These are phyloP conservation scores for Cynodonichthys magdalenae DNA, from an alignment of 2,797 vertebrate genomes.

Conservation along the genomic window DNA sequence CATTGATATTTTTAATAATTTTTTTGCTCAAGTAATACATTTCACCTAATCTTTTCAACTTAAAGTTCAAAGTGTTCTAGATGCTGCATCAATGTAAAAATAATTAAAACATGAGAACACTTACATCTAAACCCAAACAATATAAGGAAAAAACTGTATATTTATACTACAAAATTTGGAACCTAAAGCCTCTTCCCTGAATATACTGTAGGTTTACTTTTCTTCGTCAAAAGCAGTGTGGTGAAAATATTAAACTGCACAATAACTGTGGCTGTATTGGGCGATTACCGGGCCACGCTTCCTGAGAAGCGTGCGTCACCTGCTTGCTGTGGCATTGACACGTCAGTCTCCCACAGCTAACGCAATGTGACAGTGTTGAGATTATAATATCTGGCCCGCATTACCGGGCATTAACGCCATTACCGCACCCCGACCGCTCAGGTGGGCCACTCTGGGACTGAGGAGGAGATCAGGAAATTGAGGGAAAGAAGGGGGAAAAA, in stretches of 20 bases:
- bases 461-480: conserved; percentile 67
- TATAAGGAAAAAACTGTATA: neutral
- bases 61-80: neutral
- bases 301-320: conserved; percentile 78
- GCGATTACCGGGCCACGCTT: conserved; percentile 81
- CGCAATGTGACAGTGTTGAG: conserved; percentile 87
- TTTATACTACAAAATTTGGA: neutral
- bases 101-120: neutral
- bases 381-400: conserved; percentile 88
- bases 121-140: neutral
- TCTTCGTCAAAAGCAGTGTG: conserved; percentile 34
- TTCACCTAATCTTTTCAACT: too few relatives aligned
- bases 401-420: conserved; percentile 85
- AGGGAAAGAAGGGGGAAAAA: conserved; percentile 61
- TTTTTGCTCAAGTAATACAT: too few relatives aligned
- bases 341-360: conserved; percentile 84
- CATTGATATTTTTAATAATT: too few relatives aligned
- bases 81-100: neutral
- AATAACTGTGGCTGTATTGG: conserved; percentile 82
- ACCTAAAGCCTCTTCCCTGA: neutral
- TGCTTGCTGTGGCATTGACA: conserved; percentile 83
- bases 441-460: conserved; percentile 73
- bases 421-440: conserved; percentile 76
- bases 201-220: neutral
- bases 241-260: conserved; percentile 69